Evolutionary conservation across 2,113 vertebrate species (phyloP).

Genomic region (Hemibagrus wyckioides): DNA sequence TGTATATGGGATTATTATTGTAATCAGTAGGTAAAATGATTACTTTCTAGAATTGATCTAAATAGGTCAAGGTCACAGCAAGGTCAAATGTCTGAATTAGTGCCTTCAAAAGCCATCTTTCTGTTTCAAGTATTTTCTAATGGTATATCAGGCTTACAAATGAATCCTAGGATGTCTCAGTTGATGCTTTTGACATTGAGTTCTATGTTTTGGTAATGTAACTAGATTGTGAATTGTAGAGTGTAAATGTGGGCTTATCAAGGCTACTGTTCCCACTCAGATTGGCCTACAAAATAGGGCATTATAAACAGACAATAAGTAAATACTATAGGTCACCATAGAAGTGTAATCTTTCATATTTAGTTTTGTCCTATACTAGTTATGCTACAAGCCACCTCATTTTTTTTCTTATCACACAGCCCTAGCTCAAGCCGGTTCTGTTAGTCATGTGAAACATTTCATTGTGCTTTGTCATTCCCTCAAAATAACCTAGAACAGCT

Average conservation of each 20-base stretch:
- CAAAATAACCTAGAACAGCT: conserved; percentile 66
- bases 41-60: background rate
- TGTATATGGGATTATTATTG: background rate
- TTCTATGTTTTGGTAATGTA: conserved; percentile 12
- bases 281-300: background rate
- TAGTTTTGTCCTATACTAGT: background rate
- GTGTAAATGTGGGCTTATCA: background rate
- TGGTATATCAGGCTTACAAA: background rate
- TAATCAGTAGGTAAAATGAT: background rate
- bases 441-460: conserved; percentile 61
- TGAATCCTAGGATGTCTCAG: background rate
- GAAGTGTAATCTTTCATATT: background rate
- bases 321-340: background rate
- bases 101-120: background rate
- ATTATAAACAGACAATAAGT: background rate
- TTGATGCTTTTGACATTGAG: background rate
- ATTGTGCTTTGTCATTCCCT: conserved; percentile 62
- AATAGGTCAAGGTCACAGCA: background rate
- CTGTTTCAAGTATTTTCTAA: background rate
- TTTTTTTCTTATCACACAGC: background rate
- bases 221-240: background rate
- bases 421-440: conserved; percentile 1
- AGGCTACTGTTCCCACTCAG: background rate
- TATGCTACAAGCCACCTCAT: background rate
- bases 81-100: background rate